phyloP scores from a whole-genome alignment of 2,797 vertebrate genomes.

The Aselliscus stoliczkanus region DNA sequence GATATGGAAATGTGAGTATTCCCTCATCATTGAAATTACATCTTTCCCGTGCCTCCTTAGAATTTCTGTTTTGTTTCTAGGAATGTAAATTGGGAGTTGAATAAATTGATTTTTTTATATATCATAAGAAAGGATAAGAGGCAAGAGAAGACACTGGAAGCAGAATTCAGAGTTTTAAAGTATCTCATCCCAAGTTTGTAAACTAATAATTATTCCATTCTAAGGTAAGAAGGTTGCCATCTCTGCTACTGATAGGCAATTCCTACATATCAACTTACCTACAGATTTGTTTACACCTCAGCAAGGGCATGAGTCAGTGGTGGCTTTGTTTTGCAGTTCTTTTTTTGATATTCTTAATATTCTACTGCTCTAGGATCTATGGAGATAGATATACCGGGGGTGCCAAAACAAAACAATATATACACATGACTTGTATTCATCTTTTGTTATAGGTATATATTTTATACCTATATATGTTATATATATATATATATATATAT shows the following conservation, averaged over 20 bases:
- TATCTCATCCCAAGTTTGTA: neutral
- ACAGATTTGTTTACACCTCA: neutral
- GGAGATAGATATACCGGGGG: too few relatives aligned
- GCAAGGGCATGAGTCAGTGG: neutral
- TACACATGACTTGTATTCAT: too few relatives aligned
- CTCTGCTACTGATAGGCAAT: neutral
- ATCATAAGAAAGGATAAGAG: neutral
- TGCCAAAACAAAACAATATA: too few relatives aligned
- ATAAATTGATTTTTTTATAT: neutral
- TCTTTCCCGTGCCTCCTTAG: neutral
- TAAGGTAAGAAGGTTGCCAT: neutral
- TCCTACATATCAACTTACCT: neutral
- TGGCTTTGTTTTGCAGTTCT: neutral
- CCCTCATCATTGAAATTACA: neutral
- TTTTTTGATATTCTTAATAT: neutral
- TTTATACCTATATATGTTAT: too few relatives aligned
- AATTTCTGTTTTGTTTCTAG: slow-evolving; percentile 6
- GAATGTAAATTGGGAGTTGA: neutral
- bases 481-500: too few relatives aligned
- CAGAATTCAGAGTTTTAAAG: slow-evolving; percentile 18
- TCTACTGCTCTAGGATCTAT: neutral
- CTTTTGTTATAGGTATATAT: too few relatives aligned
- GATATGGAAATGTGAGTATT: neutral
- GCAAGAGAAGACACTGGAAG: neutral
- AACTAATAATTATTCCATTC: neutral